phyloP scores from a whole-genome alignment of 2,888 invertebrate genomes.

The Dryobota labecula region DNA sequence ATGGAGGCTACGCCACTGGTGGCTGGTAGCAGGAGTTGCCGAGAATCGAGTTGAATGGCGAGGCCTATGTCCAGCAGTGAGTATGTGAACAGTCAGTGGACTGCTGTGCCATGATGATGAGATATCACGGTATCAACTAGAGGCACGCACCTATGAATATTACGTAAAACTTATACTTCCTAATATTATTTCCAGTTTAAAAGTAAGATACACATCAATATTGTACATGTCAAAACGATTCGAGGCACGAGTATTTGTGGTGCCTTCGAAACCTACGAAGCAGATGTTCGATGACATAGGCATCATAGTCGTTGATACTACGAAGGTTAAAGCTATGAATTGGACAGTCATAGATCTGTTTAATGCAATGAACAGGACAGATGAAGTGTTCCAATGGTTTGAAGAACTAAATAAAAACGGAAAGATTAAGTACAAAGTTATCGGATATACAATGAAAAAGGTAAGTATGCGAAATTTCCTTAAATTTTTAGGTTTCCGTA shows the following conservation, averaged over 20 bases:
- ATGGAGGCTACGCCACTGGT: no score
- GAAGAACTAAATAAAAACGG: constrained; percentile 51
- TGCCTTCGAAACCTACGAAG: constrained; percentile 71
- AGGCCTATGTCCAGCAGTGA: background rate
- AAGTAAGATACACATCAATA: constrained; percentile 73
- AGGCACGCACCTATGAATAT: background rate
- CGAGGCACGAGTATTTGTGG: constrained; percentile 71
- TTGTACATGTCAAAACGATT: constrained; percentile 66
- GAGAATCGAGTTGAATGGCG: background rate
- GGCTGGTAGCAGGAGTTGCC: no score
- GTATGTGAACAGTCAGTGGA: no score
- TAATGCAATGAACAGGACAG: constrained; percentile 71
- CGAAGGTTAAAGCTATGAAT: background rate
- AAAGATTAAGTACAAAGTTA: constrained; percentile 65
- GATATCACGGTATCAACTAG: background rate
- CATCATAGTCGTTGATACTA: constrained; percentile 72
- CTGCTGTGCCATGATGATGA: background rate
- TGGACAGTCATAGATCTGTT: constrained; percentile 70
- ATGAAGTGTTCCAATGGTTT: constrained; percentile 76
- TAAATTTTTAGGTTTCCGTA: background rate
- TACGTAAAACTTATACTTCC: background rate
- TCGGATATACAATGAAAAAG: constrained; percentile 77
- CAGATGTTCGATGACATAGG: constrained; percentile 81
- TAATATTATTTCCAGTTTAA: constrained; percentile 71
- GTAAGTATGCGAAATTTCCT: constrained; percentile 46